Conservation (phyloP, 2,113 vertebrate species). For the Elachura formosa region DNA sequence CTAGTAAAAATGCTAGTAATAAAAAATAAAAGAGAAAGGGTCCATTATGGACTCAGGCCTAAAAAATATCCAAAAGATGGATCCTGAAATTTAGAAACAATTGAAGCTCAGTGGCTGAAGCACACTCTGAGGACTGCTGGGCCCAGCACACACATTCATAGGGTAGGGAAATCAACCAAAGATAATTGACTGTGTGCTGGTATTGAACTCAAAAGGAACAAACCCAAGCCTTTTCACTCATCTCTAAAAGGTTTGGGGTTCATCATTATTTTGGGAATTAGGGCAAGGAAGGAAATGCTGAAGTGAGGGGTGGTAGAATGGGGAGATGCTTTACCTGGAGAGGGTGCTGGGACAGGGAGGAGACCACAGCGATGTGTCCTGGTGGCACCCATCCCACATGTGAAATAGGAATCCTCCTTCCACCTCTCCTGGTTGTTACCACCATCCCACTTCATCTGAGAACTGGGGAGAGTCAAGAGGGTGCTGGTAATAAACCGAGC, state of each 20-base stretch:
- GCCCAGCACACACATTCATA: not conserved
- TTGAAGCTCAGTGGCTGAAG: not conserved
- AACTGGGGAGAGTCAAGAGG: not conserved
- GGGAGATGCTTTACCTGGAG: not conserved
- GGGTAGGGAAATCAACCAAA: not conserved
- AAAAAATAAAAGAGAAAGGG: not conserved
- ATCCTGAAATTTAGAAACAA: constrained; percentile 15
- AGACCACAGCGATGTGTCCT: not conserved
- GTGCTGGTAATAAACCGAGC: not conserved
- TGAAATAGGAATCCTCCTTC: not conserved
- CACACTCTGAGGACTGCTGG: rapidly evolving
- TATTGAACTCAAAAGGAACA: not conserved
- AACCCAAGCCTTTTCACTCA: not conserved
- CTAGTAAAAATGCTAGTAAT: not conserved
- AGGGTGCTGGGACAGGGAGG: not conserved
- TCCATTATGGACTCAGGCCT: not conserved
- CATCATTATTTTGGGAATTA: not conserved
- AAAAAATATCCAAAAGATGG: constrained; percentile 26
- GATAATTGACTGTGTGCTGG: not conserved
- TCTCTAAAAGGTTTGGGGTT: not conserved
- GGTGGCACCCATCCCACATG: not conserved
- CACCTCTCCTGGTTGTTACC: not conserved
- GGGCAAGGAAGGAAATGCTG: not conserved
- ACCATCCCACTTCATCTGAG: not conserved
- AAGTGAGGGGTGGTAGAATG: rapidly evolving